Evolutionary conservation across 2,797 vertebrate species (phyloP).

Genomic region (Euthynnus affinis): DNA sequence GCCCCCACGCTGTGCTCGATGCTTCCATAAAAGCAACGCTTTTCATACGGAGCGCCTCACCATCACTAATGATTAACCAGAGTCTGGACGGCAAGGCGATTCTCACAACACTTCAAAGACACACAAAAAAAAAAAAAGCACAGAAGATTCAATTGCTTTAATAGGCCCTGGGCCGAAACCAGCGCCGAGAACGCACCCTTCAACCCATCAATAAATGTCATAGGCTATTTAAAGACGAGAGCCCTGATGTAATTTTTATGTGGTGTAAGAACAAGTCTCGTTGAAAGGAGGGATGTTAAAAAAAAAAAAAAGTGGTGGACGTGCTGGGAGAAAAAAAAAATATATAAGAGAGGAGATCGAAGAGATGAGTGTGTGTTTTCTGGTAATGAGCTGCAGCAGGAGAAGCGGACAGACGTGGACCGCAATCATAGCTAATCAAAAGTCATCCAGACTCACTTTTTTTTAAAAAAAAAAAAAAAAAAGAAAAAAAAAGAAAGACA

Average conservation of each 20-base stretch:
- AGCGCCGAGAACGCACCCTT: conserved; percentile 36
- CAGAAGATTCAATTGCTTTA: conserved; percentile 65
- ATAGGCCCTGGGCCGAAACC: conserved; percentile 45
- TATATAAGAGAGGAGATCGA: conserved; percentile 1
- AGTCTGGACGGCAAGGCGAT: conserved; percentile 25
- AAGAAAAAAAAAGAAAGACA: background rate
- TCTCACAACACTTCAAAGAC: conserved; percentile 72
- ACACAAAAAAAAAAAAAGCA: conserved; percentile 38
- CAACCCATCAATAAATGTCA: conserved; percentile 68
- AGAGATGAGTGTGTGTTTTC: conserved; percentile 46
- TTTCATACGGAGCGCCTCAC: conserved; percentile 36
- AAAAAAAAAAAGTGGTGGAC: conserved; percentile 21
- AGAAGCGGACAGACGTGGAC: conserved; percentile 2
- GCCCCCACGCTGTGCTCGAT: conserved; percentile 26
- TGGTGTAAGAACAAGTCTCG: conserved; percentile 38
- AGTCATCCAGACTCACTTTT: background rate
- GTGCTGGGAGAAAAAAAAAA: conserved; percentile 7
- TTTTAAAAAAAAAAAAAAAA: background rate
- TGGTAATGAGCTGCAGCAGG: conserved; percentile 49
- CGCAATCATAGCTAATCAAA: conserved; percentile 39
- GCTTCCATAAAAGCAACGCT: conserved; percentile 25
- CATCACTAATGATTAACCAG: conserved; percentile 64
- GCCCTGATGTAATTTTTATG: conserved; percentile 63
- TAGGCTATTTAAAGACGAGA: conserved; percentile 64
- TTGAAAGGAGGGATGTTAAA: conserved; percentile 14